Conservation (phyloP, 2,113 vertebrate species). For the Philantomba maxwellii region DNA sequence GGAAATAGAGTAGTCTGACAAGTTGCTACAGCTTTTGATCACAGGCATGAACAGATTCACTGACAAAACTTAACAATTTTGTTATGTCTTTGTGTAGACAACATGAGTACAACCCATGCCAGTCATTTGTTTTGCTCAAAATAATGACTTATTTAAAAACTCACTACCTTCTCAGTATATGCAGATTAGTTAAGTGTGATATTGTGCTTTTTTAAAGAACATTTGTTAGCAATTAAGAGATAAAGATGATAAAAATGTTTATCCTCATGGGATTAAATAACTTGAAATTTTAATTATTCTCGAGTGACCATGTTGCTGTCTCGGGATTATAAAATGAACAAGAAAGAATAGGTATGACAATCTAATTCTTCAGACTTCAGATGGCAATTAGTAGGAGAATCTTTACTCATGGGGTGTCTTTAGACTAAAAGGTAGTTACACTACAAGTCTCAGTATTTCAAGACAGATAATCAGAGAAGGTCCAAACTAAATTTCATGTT, state of each 20-base stretch:
- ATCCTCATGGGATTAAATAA: background rate
- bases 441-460: background rate
- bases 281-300: background rate
- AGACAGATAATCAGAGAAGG: background rate
- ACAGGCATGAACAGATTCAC: background rate
- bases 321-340: background rate
- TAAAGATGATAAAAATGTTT: background rate
- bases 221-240: background rate
- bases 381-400: background rate
- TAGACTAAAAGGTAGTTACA: background rate
- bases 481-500: background rate
- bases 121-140: background rate
- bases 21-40: background rate
- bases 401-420: background rate
- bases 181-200: background rate
- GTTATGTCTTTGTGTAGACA: background rate
- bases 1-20: background rate
- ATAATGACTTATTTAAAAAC: background rate
- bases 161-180: background rate
- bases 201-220: background rate
- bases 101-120: background rate
- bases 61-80: background rate
- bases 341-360: background rate
- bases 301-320: background rate
- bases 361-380: background rate